Base-by-base conservation (phyloP, 1,140 invertebrate genomes). In the Phortica variegata region DNA sequence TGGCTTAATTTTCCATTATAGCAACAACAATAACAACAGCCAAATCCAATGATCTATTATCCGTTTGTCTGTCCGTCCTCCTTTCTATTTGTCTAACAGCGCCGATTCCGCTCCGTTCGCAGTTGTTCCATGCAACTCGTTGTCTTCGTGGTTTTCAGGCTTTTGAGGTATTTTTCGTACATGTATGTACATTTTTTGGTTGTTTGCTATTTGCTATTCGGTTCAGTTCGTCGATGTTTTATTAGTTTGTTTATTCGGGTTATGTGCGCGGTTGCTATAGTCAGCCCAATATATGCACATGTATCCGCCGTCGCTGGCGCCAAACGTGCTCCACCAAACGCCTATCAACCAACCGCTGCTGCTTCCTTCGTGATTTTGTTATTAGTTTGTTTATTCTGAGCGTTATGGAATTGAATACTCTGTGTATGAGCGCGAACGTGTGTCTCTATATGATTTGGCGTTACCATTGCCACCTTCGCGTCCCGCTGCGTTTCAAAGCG, bases 191-290 rank as follows among this genome's bases (percentile, higher is more conserved):
- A 42, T 47, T 50, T n/a, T 45, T 50, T 42, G 52, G 44, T 42
- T 56, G 52, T 56, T 38, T 60, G 43, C 54, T 48, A 6, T 26
- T 26, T 5, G 23, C 23, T 26, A 26, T 5, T 26, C 23, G 47
- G 58, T 56, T 46, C 37, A 43, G 38, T 47, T 49, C 42, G 51
- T 43, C 42, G 32, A 66, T 65, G 53, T 73, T 73, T 75, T 75
- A 75, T 75, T 74, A 73, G 63, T 75, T 75, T 75, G 72, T 75
- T 75, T 75, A 75, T 75, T 75, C 69, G 65, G 72, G 72, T 75
- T 75, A 75, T 66, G 58, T 49, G 54, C 52, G 53, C 56, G 54
- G 71, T 74, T 69, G 71, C 71, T 52, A 71, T 71, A 70, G 65
- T 54, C 60, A 19, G 29, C 49, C 49, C 31, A 7, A 39, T 49